These are phyloP conservation scores for Beroe forskalii DNA, from an alignment of 37 sponge, comb jelly and placozoan genomes.

Conservation along the genomic window DNA sequence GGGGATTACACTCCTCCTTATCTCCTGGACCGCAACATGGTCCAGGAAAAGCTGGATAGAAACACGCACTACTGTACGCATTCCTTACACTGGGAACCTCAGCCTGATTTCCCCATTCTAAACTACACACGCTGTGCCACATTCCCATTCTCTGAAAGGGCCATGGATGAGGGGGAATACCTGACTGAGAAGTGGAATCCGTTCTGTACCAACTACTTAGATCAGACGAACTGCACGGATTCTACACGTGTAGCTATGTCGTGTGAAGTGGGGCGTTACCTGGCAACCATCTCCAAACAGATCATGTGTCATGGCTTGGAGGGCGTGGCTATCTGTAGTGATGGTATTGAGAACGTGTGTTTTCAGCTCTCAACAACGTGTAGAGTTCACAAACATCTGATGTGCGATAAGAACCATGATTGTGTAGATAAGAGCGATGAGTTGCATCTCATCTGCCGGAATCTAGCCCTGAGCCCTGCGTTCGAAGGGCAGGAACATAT, in stretches of 20 bases:
- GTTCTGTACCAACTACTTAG: neutral
- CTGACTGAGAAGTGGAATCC: neutral
- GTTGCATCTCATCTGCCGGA: neutral
- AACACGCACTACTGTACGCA: neutral
- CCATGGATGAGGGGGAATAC: neutral
- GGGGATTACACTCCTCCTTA: neutral
- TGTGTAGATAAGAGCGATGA: slow-evolving; percentile 5
- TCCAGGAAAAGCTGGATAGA: neutral
- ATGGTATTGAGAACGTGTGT: slow-evolving; percentile 5
- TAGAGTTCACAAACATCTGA: neutral
- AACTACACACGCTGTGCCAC: neutral
- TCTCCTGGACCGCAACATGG: too few species aligned
- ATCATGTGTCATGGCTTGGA: neutral
- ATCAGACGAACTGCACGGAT: slow-evolving; percentile 10
- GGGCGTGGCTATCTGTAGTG: neutral
- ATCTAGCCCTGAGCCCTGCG: neutral
- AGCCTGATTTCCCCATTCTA: too few species aligned
- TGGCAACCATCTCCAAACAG: neutral
- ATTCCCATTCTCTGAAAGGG: neutral
- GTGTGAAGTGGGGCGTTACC: neutral
- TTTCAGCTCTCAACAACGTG: neutral
- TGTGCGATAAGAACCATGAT: neutral
- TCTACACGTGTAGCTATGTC: neutral
- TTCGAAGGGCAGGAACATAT: neutral
- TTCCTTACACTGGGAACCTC: too few species aligned